These are phyloP conservation scores for Fopius arisanus DNA, from an alignment of 1,140 invertebrate species.

Conservation along the genomic window DNA sequence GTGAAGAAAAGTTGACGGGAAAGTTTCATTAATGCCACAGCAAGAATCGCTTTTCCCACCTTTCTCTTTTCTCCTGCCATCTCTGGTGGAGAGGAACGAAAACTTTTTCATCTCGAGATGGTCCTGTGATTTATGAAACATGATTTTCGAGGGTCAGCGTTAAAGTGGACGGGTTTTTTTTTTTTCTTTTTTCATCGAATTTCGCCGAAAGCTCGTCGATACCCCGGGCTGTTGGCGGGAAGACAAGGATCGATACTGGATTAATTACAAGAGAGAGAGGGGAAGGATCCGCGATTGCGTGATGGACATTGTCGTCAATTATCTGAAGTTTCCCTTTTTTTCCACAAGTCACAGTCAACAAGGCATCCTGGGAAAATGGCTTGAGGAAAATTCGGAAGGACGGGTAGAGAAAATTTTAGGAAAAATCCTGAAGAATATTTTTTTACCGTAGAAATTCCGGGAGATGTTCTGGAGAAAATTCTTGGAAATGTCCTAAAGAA, in stretches of 20 bases:
- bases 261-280: slow-evolving; percentile 15
- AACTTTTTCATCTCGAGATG: slow-evolving; percentile 25
- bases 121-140: slow-evolving; percentile 21
- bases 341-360: too few relatives aligned
- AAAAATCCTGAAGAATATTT: too few relatives aligned
- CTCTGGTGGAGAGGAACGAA: slow-evolving; percentile 3
- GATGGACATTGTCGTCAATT: slow-evolving; percentile 23
- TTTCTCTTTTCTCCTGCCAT: neutral
- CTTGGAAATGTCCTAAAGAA: too few relatives aligned
- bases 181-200: neutral
- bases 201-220: neutral
- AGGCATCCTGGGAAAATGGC: too few relatives aligned
- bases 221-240: neutral
- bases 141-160: neutral
- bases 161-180: neutral
- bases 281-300: slow-evolving; percentile 18
- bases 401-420: too few relatives aligned
- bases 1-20: slow-evolving; percentile 17
- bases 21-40: slow-evolving; percentile 24
- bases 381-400: too few relatives aligned
- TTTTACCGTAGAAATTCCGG: too few relatives aligned
- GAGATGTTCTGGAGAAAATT: too few relatives aligned
- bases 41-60: slow-evolving; percentile 15
- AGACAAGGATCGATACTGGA: slow-evolving; percentile 23
- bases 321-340: neutral